A percentile compares a stretch with the other conserved stretches of the same genome.
Evolutionary conservation across 2,113 vertebrate genomes (phyloP).

Genomic region (Balaenoptera acutorostrata): DNA sequence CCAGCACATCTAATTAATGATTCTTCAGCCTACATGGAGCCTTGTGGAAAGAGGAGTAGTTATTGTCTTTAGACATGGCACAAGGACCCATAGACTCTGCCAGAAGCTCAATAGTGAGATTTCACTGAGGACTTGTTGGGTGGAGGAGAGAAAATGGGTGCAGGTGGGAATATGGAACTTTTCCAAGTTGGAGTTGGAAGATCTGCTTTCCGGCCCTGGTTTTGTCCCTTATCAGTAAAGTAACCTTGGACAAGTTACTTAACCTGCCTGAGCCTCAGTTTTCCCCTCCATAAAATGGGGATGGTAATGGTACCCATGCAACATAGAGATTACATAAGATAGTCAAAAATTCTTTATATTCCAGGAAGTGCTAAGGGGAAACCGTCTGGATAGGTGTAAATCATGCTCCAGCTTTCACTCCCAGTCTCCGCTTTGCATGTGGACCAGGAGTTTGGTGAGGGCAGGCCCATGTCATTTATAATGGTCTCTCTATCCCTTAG

Average conservation of each 20-base stretch:
- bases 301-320: background rate
- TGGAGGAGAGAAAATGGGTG: background rate
- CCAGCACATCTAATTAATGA: background rate
- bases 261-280: background rate
- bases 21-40: background rate
- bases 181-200: background rate
- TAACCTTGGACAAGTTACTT: background rate
- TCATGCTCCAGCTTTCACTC: background rate
- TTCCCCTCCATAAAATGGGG: background rate
- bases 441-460: background rate
- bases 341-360: background rate
- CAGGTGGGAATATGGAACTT: background rate
- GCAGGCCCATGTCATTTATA: fast-evolving
- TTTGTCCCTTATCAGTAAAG: background rate
- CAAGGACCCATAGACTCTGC: background rate
- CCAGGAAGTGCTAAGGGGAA: background rate
- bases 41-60: background rate
- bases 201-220: background rate
- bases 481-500: background rate
- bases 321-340: background rate
- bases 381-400: background rate
- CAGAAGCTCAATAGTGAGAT: background rate
- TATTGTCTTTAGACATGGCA: background rate
- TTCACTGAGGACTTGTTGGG: background rate
- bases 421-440: background rate